phyloP scores from a whole-genome alignment of 1,140 invertebrate species.

The Bombus confusus region DNA sequence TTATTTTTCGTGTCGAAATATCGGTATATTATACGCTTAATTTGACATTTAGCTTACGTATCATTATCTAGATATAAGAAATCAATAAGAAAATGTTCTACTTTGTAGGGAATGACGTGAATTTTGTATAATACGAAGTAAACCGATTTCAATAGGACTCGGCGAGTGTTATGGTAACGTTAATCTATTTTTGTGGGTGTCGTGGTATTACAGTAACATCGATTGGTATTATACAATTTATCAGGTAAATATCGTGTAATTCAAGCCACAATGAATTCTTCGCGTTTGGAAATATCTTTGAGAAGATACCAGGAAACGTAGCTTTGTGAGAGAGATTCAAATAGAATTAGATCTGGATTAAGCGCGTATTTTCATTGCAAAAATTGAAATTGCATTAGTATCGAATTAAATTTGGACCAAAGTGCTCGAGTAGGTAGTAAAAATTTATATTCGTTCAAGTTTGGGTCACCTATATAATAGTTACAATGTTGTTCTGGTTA shows the following conservation, averaged over 20 bases:
- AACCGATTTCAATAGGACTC: too few relatives aligned
- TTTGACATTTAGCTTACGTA: background rate
- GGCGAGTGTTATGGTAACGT: too few relatives aligned
- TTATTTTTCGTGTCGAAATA: background rate
- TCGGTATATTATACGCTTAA: background rate
- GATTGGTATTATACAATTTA: too few relatives aligned
- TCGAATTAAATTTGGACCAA: background rate
- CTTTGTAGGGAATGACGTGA: background rate
- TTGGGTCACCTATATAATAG: background rate
- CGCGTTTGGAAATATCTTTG: background rate
- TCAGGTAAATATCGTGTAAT: background rate
- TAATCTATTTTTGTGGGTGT: too few relatives aligned
- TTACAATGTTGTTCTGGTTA: background rate
- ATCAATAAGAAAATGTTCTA: background rate
- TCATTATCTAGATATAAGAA: too few relatives aligned
- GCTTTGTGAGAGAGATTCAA: too few relatives aligned
- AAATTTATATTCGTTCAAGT: background rate
- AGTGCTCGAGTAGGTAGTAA: background rate
- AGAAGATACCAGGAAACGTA: background rate
- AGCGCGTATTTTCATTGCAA: background rate
- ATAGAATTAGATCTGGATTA: background rate
- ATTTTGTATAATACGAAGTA: background rate
- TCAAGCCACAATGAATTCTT: background rate
- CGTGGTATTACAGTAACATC: too few relatives aligned
- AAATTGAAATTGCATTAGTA: too few relatives aligned